phyloP scores from a whole-genome alignment of 2,797 vertebrate species.

The Cephalopachus bancanus region DNA sequence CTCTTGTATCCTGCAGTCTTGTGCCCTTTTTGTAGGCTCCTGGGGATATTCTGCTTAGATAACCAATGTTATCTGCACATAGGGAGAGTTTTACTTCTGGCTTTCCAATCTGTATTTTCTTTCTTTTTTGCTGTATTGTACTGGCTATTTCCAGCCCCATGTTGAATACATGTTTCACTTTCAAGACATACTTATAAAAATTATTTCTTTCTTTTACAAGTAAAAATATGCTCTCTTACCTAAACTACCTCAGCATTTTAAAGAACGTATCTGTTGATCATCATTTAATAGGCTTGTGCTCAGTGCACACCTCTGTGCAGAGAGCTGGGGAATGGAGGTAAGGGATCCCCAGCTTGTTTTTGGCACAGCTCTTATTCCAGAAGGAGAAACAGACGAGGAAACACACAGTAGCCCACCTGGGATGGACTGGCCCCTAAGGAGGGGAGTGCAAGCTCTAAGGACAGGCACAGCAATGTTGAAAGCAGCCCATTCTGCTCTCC shows the following conservation, averaged over 20 bases:
- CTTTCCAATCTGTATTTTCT: not conserved
- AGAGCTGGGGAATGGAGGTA: not conserved
- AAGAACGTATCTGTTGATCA: not conserved
- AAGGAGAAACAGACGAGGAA: not conserved
- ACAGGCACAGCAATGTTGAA: not conserved
- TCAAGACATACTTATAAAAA: not conserved
- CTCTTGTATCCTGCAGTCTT: no score
- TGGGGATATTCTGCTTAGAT: not conserved
- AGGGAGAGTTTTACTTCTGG: not conserved
- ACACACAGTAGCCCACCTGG: not conserved
- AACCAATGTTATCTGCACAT: not conserved
- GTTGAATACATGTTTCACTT: not conserved
- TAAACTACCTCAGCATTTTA: not conserved
- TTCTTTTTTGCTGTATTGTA: not conserved
- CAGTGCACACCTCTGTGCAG: not conserved
- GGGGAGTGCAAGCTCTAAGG: not conserved
- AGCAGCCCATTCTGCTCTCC: not conserved
- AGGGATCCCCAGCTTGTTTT: not conserved
- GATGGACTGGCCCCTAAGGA: not conserved
- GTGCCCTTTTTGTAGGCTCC: not conserved
- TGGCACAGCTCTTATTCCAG: not conserved
- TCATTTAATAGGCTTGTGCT: not conserved
- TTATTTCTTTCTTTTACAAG: not conserved
- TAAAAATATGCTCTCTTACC: not conserved
- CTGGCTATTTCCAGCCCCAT: not conserved